Percentiles rank a stretch among this genome's conserved stretches.
These are phyloP conservation scores for Meloidogyne exigua DNA, from an alignment of 1,140 invertebrate species.

Conservation along the genomic window DNA sequence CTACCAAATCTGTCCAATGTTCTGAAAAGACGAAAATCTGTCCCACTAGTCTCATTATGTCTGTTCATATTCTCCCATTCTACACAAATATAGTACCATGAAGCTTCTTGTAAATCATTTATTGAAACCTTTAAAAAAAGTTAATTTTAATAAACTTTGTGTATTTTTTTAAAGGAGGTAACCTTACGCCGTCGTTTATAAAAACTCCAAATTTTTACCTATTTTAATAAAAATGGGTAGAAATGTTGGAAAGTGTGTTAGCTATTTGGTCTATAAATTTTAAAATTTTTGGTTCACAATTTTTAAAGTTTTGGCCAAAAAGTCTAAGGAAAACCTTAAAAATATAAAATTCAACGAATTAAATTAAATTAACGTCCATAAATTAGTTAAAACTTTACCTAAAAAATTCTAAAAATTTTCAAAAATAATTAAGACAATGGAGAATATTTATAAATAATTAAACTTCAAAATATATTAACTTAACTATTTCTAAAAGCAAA, in stretches of 20 bases:
- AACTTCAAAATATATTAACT: background rate
- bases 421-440: too few relatives aligned
- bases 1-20: conserved; percentile 49
- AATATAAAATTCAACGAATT: too few relatives aligned
- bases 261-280: too few relatives aligned
- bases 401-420: too few relatives aligned
- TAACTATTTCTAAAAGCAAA: background rate
- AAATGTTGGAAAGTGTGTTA: background rate
- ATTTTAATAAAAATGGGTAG: background rate
- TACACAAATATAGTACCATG: conserved; percentile 51
- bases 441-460: too few relatives aligned
- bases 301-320: too few relatives aligned
- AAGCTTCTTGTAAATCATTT: conserved; percentile 33
- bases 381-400: too few relatives aligned
- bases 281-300: too few relatives aligned
- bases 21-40: conserved; percentile 46
- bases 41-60: conserved; percentile 52
- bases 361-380: too few relatives aligned
- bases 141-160: background rate
- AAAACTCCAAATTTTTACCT: background rate
- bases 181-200: background rate
- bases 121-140: conserved; percentile 35
- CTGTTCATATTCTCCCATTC: conserved; percentile 55
- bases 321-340: too few relatives aligned
- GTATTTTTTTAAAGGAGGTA: background rate